phyloP scores from a whole-genome alignment of 2,797 vertebrate species.

The Smutsia gigantea region DNA sequence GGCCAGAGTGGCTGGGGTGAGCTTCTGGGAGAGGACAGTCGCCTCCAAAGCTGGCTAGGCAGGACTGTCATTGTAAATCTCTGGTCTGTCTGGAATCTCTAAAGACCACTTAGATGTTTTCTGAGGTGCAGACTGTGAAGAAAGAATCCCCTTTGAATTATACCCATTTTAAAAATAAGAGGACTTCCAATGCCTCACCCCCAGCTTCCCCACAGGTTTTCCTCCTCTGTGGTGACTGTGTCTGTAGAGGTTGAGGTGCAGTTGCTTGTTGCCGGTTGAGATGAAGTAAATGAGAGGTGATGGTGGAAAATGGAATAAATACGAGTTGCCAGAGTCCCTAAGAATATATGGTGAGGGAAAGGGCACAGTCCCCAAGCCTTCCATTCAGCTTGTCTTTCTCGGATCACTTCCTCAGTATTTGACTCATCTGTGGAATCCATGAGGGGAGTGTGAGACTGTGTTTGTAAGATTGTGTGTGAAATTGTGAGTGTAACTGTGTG shows the following conservation, averaged over 20 bases:
- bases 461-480: neutral
- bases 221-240: neutral
- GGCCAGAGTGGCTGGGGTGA: neutral
- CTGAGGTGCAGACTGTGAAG: neutral
- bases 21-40: neutral
- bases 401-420: neutral
- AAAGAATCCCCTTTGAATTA: neutral
- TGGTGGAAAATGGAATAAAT: neutral
- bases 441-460: too few relatives aligned
- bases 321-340: neutral
- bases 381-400: rapidly evolving
- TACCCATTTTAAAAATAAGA: neutral
- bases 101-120: neutral
- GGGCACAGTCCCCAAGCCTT: rapidly evolving
- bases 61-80: neutral
- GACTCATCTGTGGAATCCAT: neutral
- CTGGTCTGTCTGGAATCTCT: neutral
- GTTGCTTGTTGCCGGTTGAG: neutral
- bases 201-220: too few relatives aligned
- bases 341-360: rapidly evolving
- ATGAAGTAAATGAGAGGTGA: neutral
- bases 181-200: too few relatives aligned
- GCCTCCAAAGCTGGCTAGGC: neutral
- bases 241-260: neutral
- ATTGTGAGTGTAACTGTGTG: neutral